These are phyloP conservation scores for Lophotis ruficrista DNA, from an alignment of 2,113 vertebrate species.

Conservation along the genomic window DNA sequence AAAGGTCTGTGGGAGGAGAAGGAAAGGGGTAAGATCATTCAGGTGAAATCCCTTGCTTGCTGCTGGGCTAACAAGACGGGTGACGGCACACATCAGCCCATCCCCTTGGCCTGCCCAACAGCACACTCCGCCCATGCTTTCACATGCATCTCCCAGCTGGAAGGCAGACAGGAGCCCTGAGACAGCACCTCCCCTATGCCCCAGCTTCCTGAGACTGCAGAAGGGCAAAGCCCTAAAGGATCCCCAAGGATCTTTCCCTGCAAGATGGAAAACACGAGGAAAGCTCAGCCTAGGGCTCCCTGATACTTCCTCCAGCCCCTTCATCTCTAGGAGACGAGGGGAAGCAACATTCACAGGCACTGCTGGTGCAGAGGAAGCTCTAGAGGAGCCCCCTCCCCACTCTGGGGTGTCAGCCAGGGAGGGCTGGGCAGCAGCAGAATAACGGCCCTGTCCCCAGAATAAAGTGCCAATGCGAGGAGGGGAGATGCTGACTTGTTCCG, in stretches of 20 bases:
- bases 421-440: background rate
- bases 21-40: background rate
- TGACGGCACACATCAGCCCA: accelerated
- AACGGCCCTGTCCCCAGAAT: background rate
- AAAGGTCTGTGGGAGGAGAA: constrained; percentile 69
- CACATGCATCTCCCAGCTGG: background rate
- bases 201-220: background rate
- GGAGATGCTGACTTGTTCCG: constrained; percentile 79
- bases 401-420: accelerated
- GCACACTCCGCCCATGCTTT: background rate
- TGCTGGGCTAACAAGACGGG: background rate
- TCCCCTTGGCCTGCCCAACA: background rate
- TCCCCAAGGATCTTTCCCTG: background rate
- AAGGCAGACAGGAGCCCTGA: background rate
- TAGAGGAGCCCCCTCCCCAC: background rate
- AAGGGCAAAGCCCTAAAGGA: background rate
- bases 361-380: background rate
- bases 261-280: accelerated
- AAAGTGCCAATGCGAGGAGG: accelerated
- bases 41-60: background rate
- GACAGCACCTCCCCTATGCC: background rate
- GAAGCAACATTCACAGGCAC: background rate
- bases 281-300: background rate
- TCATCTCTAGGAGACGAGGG: background rate
- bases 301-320: background rate